These are phyloP conservation scores for Tortricodes alternella DNA, from an alignment of 2,888 invertebrate species.

Conservation along the genomic window DNA sequence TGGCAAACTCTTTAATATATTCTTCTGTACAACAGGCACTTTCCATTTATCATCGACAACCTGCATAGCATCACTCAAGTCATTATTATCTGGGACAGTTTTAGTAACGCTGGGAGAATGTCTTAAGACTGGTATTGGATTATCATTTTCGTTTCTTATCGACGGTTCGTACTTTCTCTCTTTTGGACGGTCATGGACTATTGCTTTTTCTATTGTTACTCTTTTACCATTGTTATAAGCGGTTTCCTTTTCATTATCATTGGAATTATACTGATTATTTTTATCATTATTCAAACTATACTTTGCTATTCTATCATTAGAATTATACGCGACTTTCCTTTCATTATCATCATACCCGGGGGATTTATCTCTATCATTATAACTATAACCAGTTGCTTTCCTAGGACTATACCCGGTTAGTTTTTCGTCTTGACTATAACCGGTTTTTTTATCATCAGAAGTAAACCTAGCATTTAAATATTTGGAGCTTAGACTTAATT, in stretches of 20 bases:
- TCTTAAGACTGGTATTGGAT: slow-evolving; percentile 85
- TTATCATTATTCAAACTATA: not conserved
- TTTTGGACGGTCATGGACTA: slow-evolving; percentile 46
- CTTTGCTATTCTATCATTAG: not conserved
- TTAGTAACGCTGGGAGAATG: slow-evolving; percentile 63
- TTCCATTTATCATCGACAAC: slow-evolving; percentile 75
- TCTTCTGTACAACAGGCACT: slow-evolving; percentile 86
- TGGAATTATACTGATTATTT: not conserved
- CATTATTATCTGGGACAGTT: slow-evolving; percentile 35
- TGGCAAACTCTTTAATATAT: slow-evolving; percentile 75
- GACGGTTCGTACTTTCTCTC: slow-evolving; percentile 29
- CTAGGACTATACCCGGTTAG: not conserved
- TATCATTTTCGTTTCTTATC: slow-evolving; percentile 52
- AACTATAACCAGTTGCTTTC: not conserved
- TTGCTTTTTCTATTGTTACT: slow-evolving; percentile 46
- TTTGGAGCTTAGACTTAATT: slow-evolving; percentile 29
- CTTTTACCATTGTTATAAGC: slow-evolving; percentile 29
- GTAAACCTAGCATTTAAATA: slow-evolving; percentile 9
- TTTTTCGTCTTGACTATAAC: not conserved
- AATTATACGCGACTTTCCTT: not conserved
- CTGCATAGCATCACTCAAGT: slow-evolving; percentile 67
- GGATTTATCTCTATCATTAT: no score
- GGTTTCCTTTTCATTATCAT: not conserved
- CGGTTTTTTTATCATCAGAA: not conserved
- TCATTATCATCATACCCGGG: slow-evolving; percentile 1